Conservation (phyloP, 2,888 invertebrate genomes). For the Calliopum simillimum region DNA sequence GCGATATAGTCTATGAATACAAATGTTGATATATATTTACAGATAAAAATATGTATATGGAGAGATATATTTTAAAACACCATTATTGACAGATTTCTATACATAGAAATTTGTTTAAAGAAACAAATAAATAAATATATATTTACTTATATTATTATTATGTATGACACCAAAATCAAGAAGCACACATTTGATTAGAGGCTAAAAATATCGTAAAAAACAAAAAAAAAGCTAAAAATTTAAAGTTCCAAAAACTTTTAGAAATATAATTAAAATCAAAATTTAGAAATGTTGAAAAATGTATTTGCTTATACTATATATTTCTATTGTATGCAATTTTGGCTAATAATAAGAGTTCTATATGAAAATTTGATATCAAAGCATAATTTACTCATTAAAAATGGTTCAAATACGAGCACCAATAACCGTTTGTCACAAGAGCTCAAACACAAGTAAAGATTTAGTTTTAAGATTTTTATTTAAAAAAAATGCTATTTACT, state of each 20-base stretch:
- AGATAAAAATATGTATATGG: too few relatives aligned
- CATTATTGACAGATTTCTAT: too few relatives aligned
- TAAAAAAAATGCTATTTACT: conserved; percentile 42
- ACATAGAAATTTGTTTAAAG: background rate
- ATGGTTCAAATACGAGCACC: too few relatives aligned
- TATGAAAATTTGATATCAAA: too few relatives aligned
- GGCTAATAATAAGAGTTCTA: too few relatives aligned
- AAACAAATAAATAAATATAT: too few relatives aligned
- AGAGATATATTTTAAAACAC: too few relatives aligned
- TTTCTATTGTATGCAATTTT: too few relatives aligned
- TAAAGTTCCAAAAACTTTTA: background rate
- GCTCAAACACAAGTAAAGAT: conserved; percentile 2
- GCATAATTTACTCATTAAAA: too few relatives aligned
- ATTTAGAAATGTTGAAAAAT: background rate
- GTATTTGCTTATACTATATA: background rate
- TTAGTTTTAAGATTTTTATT: background rate
- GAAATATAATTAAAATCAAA: background rate
- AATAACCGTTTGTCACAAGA: background rate
- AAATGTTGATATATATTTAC: too few relatives aligned
- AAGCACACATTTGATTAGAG: background rate
- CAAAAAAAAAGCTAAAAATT: background rate
- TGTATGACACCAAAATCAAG: background rate
- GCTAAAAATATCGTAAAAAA: background rate
- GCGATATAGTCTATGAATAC: too few relatives aligned
- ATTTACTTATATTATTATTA: background rate